Evolutionary conservation across 2,113 vertebrate genomes (phyloP).

Genomic region (Thermophis baileyi): DNA sequence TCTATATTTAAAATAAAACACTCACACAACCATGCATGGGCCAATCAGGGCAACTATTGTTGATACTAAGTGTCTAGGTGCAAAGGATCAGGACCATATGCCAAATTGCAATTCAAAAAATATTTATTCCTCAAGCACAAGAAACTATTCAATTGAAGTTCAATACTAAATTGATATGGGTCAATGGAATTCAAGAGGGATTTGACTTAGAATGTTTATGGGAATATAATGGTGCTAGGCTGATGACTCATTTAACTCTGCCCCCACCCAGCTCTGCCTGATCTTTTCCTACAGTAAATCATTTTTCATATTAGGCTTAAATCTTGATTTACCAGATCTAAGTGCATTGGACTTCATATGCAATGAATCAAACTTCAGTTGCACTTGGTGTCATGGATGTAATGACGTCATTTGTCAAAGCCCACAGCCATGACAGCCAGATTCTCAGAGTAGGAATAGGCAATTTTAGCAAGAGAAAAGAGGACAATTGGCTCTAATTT

Average conservation of each 20-base stretch:
- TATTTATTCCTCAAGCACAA: not conserved
- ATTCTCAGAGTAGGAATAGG: not conserved
- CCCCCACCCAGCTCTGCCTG: not conserved
- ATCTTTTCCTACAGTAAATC: not conserved
- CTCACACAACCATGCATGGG: no score
- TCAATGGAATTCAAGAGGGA: not conserved
- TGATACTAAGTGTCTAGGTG: no score
- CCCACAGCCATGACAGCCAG: not conserved
- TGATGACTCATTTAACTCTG: not conserved
- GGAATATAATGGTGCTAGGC: not conserved
- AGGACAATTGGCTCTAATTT: not conserved
- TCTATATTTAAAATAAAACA: no score
- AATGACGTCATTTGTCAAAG: not conserved
- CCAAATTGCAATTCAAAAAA: not conserved
- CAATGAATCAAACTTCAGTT: not conserved
- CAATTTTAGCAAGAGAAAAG: not conserved
- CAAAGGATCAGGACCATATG: no score
- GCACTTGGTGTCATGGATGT: not conserved
- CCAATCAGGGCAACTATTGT: no score
- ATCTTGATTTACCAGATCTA: not conserved
- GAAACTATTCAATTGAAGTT: not conserved
- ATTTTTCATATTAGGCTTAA: not conserved
- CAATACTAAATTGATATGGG: not conserved
- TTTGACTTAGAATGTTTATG: not conserved
- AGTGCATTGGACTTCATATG: not conserved